Conservation (phyloP, 2,797 vertebrate species). For the Cetoscarus ocellatus region DNA sequence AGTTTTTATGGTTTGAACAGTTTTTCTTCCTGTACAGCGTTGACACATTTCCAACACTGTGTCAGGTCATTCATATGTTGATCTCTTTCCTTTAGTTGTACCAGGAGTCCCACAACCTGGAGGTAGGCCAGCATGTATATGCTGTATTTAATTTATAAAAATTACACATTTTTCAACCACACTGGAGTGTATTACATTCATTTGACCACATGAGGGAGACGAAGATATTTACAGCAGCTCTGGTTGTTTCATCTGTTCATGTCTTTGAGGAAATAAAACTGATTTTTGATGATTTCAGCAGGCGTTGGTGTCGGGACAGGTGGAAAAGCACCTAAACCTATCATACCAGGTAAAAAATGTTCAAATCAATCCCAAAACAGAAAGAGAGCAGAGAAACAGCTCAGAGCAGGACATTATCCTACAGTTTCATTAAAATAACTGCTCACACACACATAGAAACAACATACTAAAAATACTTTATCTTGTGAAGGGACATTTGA, state of each 20-base stretch:
- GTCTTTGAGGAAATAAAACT: background rate
- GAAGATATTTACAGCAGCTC: slow-evolving; percentile 33
- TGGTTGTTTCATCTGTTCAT: background rate
- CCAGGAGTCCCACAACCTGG: slow-evolving; percentile 44
- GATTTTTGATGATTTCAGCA: slow-evolving; percentile 56
- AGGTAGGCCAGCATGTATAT: slow-evolving; percentile 22
- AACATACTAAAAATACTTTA: no score
- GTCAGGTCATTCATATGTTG: background rate
- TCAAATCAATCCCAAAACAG: no score
- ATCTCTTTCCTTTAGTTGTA: slow-evolving; percentile 42
- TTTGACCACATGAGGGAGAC: slow-evolving; percentile 64
- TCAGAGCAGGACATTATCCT: no score
- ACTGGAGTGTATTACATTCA: background rate
- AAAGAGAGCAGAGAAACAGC: no score
- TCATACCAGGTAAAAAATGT: slow-evolving; percentile 63
- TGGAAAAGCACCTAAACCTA: slow-evolving; percentile 74
- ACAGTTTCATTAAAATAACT: no score
- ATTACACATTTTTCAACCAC: background rate
- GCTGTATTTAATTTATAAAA: background rate
- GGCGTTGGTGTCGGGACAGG: slow-evolving; percentile 58
- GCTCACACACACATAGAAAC: no score
- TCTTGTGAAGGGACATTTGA: no score
- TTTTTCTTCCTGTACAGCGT: no score
- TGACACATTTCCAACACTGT: background rate
- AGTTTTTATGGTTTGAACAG: no score